Evolutionary conservation across 2,797 vertebrate genomes (phyloP).

Genomic region (Poecilia velifera): DNA sequence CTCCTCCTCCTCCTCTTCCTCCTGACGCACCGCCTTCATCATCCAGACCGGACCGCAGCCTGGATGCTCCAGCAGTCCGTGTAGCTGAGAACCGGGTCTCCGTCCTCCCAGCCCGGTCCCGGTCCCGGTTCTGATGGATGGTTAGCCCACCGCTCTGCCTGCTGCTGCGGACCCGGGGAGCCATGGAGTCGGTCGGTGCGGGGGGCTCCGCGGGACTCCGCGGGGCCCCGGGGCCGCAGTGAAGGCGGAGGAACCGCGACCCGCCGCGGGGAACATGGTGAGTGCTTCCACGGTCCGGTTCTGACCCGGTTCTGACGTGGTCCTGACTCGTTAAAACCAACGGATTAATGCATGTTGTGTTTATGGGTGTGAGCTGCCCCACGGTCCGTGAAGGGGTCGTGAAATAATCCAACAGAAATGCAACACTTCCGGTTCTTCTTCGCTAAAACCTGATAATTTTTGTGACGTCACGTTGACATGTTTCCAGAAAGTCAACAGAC

Average conservation of each 20-base stretch:
- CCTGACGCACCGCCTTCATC: slow-evolving; percentile 4
- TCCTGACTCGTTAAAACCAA: neutral
- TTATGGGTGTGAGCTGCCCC: neutral
- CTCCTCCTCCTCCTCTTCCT: neutral
- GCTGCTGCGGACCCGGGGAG: slow-evolving; percentile 22
- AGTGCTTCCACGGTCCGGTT: slow-evolving; percentile 30
- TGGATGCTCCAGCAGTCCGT: neutral
- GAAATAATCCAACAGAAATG: neutral
- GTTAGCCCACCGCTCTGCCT: slow-evolving; percentile 37
- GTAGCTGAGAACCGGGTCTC: neutral
- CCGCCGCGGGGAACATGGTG: slow-evolving; percentile 52
- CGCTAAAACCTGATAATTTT: neutral
- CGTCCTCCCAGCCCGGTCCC: neutral
- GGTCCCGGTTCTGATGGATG: slow-evolving; percentile 27
- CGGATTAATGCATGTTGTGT: neutral
- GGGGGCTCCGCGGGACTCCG: neutral
- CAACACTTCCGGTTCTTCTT: neutral
- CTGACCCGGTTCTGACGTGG: neutral
- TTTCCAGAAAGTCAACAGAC: neutral
- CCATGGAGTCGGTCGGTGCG: slow-evolving; percentile 22
- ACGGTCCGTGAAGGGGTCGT: neutral
- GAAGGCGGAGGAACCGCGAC: slow-evolving; percentile 30
- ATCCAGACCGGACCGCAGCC: slow-evolving; percentile 15
- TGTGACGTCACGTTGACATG: neutral
- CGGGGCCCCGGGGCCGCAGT: slow-evolving; percentile 25